phyloP scores from a whole-genome alignment of 2,888 invertebrate species.

The Dioctria rufipes region DNA sequence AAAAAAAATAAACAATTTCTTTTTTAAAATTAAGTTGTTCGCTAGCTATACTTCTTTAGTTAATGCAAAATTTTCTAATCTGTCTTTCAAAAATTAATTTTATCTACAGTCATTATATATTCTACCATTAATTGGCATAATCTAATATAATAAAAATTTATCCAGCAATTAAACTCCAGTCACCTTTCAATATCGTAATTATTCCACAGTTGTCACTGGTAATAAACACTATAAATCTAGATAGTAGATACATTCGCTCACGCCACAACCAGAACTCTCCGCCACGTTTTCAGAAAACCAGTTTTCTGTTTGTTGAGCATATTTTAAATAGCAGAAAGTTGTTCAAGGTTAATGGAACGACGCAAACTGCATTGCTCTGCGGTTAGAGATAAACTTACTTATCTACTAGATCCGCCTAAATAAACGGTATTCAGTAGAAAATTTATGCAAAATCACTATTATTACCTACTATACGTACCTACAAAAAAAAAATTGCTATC shows the following conservation, averaged over 20 bases:
- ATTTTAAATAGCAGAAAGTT: constrained; percentile 14
- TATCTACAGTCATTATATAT: too few species aligned
- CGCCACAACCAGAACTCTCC: not conserved
- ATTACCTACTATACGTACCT: not conserved
- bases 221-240: too few species aligned
- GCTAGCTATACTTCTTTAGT: too few species aligned
- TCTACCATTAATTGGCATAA: too few species aligned
- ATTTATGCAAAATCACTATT: constrained; percentile 5
- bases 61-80: too few species aligned
- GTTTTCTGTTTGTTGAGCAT: not conserved
- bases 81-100: too few species aligned
- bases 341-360: constrained; percentile 18
- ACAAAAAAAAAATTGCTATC: not conserved
- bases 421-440: constrained; percentile 7
- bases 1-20: too few species aligned
- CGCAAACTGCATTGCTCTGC: not conserved
- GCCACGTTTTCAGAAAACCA: constrained; percentile 5
- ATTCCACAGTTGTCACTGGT: too few species aligned
- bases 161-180: too few species aligned
- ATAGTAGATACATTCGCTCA: not conserved
- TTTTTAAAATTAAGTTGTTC: too few species aligned
- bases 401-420: constrained; percentile 18
- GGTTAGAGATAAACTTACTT: not conserved
- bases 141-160: too few species aligned
- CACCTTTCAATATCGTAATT: too few species aligned